Percentiles rank a stretch among this genome's conserved stretches.
These are phyloP conservation scores for Neotoxoptera formosana DNA, from an alignment of 1,140 invertebrate genomes.

Conservation along the genomic window DNA sequence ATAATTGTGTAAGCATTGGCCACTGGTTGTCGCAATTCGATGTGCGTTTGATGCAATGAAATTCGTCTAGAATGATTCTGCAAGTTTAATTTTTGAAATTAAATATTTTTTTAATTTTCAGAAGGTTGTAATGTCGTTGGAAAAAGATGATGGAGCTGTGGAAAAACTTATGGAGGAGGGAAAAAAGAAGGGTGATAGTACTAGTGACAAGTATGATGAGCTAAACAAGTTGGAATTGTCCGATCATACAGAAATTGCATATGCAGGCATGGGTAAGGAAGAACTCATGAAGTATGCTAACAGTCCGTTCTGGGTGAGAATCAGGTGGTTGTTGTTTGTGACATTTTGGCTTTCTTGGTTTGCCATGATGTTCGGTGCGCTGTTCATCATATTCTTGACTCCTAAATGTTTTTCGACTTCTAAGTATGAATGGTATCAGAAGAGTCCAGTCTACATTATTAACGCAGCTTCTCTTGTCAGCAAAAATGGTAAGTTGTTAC, in stretches of 20 bases:
- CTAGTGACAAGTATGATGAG: constrained; percentile 34
- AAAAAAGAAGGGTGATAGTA: neutral
- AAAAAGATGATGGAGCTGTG: constrained; percentile 38
- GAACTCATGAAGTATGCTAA: constrained; percentile 91
- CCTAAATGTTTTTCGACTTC: constrained; percentile 80
- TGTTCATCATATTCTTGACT: constrained; percentile 82
- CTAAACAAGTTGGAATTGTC: constrained; percentile 33
- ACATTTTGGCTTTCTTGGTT: constrained; percentile 87
- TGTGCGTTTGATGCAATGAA: neutral
- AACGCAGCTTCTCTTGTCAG: constrained; percentile 59
- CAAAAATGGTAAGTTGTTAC: neutral
- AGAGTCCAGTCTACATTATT: constrained; percentile 71
- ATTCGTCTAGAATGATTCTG: neutral
- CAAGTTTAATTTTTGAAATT: neutral
- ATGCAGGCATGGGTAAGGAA: constrained; percentile 86
- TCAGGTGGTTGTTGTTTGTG: constrained; percentile 85
- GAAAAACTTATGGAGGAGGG: constrained; percentile 51
- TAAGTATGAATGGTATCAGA: constrained; percentile 74
- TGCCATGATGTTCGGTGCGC: constrained; percentile 83
- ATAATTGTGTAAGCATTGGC: neutral
- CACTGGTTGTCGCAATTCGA: neutral
- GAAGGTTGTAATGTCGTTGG: neutral
- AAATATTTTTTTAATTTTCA: neutral
- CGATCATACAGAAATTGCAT: constrained; percentile 69
- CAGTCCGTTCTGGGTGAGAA: constrained; percentile 88